These are phyloP conservation scores for Xylota sylvarum DNA, from an alignment of 2,888 invertebrate species.

Conservation along the genomic window DNA sequence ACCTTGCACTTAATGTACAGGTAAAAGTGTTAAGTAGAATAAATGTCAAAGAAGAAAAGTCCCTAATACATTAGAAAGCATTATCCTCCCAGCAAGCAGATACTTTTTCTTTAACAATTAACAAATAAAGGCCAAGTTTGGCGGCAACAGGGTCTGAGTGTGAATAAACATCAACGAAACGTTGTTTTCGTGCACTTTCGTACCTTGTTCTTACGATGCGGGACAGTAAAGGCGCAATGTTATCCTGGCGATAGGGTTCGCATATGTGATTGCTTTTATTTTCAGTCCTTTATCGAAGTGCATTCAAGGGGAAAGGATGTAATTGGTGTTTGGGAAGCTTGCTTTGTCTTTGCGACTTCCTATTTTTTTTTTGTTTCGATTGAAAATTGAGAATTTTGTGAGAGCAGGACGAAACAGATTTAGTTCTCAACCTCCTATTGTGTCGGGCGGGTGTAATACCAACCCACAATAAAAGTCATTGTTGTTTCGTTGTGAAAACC, in stretches of 20 bases:
- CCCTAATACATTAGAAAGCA: slow-evolving; percentile 10
- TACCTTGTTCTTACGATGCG: slow-evolving; percentile 2
- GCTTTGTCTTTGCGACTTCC: neutral
- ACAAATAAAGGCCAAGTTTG: slow-evolving; percentile 51
- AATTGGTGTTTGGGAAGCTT: slow-evolving; percentile 46
- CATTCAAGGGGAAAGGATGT: slow-evolving; percentile 45
- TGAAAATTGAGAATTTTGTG: slow-evolving; percentile 56
- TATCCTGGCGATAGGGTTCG: slow-evolving; percentile 5
- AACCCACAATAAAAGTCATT: slow-evolving; percentile 56
- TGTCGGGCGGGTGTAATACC: slow-evolving; percentile 23
- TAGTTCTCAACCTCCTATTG: slow-evolving; percentile 50
- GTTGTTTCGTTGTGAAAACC: slow-evolving; percentile 32
- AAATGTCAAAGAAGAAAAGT: no score
- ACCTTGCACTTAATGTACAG: slow-evolving; percentile 44
- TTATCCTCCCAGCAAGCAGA: slow-evolving; percentile 20
- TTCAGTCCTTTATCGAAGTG: slow-evolving; percentile 31
- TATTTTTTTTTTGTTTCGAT: slow-evolving; percentile 26
- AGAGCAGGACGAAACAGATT: slow-evolving; percentile 31
- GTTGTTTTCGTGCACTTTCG: slow-evolving; percentile 11
- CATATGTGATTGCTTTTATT: slow-evolving; percentile 7
- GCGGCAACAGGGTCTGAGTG: slow-evolving; percentile 33
- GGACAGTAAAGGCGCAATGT: slow-evolving; percentile 17
- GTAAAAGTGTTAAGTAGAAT: slow-evolving; percentile 37
- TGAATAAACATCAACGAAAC: slow-evolving; percentile 13
- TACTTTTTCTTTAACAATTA: slow-evolving; percentile 43